Evolutionary conservation across 64 coral and sea anemone genomes (phyloP), one percentile per base, ranked within the genome.

Genomic region (Montipora sp.): DNA sequence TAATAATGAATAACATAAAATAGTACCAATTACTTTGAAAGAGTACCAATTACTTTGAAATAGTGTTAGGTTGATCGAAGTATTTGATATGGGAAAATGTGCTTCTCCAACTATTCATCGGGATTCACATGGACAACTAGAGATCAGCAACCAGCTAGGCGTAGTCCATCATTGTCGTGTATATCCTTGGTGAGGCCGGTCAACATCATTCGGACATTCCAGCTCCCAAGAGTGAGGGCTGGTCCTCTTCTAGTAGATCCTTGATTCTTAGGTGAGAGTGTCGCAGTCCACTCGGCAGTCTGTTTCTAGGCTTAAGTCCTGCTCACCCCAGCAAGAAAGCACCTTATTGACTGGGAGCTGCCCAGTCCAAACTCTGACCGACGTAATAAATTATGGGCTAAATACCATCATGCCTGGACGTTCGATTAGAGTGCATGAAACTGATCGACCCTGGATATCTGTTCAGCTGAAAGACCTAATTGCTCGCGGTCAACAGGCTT

Each of bases 191-290:
- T 57, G 15, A 87, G 74, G 69, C 88, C 76, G 22, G 89, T 15
- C 10, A 21, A 5, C 75, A 87, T 91, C 0, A 51, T 81, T 71
- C 65, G 73, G 15, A 95, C 82, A 83, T 95, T 89, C 77, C 78
- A 95, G 74, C 55, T 68, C 27, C 78, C 80, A 23, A 95, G 72
- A 15, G 16, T 48, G 47, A 90, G 93, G 59, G 76, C 63, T 80
- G 80, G 93, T 14, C 5, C 84, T 45, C 58, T 94, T 80, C 20
- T 77, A 21, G 47, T 53, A 13, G 36, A 15, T n/a, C 4, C 65
- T 73, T 36, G 36, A 36, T 36, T 36, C 36, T 36, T 36, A 36
- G 36, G 36, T 36, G 80, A 48, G 80, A 60, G 21, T 27, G 80
- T 51, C 27, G 80, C 61, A 66, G 61, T 66, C 61, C 61, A 66